Evolutionary conservation across 1,140 invertebrate genomes (phyloP).

Genomic region (Dendroctonus valens): DNA sequence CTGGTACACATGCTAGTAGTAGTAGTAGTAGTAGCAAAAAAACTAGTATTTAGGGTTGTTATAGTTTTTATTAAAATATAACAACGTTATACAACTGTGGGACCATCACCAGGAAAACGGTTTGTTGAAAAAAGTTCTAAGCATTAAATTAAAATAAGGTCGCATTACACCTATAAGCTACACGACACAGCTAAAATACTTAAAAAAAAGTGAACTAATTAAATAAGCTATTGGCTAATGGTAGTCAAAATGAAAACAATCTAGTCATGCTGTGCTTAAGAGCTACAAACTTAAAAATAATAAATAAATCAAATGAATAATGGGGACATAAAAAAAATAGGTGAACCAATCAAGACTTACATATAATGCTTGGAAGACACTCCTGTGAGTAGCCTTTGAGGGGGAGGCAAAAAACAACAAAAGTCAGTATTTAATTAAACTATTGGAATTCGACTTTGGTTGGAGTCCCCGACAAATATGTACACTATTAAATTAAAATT

Average conservation of each 20-base stretch:
- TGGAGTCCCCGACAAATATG: not conserved
- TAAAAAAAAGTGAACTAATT: slow-evolving; percentile 8
- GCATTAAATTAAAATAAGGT: slow-evolving; percentile 32
- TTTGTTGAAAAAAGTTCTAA: slow-evolving; percentile 35
- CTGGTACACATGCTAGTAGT: slow-evolving; percentile 1
- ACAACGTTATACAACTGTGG: slow-evolving; percentile 42
- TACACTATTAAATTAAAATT: slow-evolving; percentile 8
- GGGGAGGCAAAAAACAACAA: slow-evolving; percentile 7
- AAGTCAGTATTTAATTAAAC: not conserved
- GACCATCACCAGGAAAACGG: slow-evolving; percentile 45
- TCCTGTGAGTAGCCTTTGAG: slow-evolving; percentile 46
- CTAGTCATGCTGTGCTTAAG: slow-evolving; percentile 46
- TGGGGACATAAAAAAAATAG: not conserved
- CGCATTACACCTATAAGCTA: slow-evolving; percentile 27
- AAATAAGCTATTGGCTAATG: slow-evolving; percentile 34
- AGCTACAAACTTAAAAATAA: slow-evolving; percentile 36
- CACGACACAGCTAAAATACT: slow-evolving; percentile 38
- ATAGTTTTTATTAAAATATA: slow-evolving; percentile 48
- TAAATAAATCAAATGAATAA: slow-evolving; percentile 33
- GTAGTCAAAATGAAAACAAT: slow-evolving; percentile 33
- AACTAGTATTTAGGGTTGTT: slow-evolving; percentile 47
- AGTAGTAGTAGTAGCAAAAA: slow-evolving; percentile 35
- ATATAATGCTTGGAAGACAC: slow-evolving; percentile 47
- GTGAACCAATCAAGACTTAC: slow-evolving; percentile 41
- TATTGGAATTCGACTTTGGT: no score